These are phyloP conservation scores for Nycticebus coucang DNA, from an alignment of 2,113 vertebrate genomes.

Conservation along the genomic window DNA sequence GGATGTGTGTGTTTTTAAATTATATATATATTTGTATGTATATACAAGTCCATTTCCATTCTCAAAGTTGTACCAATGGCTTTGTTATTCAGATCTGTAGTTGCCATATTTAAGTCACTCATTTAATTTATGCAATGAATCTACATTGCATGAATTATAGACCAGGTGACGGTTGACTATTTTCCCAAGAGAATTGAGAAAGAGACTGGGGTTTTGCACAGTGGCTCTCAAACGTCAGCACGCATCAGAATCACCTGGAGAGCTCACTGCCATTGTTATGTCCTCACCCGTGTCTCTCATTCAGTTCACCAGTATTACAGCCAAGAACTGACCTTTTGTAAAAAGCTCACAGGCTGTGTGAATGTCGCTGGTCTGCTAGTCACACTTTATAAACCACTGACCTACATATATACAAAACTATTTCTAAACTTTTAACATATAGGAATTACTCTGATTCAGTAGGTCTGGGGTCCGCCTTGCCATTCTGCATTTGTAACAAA, in stretches of 20 bases:
- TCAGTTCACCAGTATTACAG: background rate
- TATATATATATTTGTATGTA: no score
- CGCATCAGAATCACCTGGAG: background rate
- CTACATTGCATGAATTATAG: background rate
- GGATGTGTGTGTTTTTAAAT: background rate
- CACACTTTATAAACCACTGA: background rate
- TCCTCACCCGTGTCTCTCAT: background rate
- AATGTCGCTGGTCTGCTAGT: background rate
- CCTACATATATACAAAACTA: background rate
- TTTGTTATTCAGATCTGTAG: background rate
- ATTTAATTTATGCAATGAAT: background rate
- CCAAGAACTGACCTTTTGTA: background rate
- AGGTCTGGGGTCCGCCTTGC: background rate
- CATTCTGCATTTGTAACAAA: background rate
- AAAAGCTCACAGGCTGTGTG: background rate
- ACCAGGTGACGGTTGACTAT: background rate
- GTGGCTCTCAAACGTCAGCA: background rate
- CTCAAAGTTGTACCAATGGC: background rate
- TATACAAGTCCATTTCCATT: background rate
- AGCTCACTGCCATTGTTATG: background rate
- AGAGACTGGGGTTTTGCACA: background rate
- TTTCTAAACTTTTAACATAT: background rate
- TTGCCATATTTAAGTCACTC: constrained; percentile 3
- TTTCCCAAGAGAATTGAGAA: background rate
- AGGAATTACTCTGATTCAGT: background rate